Percentiles rank a stretch among this genome's conserved stretches.
Conservation (phyloP, 2,888 invertebrate genomes). For the Drosophila affinis region DNA sequence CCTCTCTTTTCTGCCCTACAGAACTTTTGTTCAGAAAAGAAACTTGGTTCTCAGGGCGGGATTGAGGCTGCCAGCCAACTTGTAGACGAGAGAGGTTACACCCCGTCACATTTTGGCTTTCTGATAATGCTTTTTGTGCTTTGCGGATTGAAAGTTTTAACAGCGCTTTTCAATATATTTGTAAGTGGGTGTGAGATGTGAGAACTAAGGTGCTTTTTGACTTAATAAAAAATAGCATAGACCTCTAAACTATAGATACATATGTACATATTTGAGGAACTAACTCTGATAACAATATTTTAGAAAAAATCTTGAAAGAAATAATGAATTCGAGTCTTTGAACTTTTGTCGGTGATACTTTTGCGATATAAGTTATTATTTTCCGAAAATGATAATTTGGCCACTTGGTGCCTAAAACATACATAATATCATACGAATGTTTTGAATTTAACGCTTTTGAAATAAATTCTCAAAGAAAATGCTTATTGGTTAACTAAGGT, state of each 20-base stretch:
- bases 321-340: no score
- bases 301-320: no score
- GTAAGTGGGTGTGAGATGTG: neutral
- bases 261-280: neutral
- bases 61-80: neutral
- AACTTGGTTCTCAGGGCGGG: conserved; percentile 1
- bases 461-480: no score
- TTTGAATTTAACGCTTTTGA: no score
- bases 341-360: no score
- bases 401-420: no score
- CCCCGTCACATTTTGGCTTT: conserved; percentile 46
- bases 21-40: conserved; percentile 22
- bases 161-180: conserved; percentile 49
- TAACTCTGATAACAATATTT: neutral
- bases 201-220: conserved; percentile 28
- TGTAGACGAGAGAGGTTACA: neutral
- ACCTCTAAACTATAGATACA: no score
- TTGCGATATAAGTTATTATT: no score
- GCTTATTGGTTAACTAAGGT: no score
- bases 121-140: conserved; percentile 58
- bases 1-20: neutral
- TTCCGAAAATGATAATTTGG: no score
- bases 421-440: no score
- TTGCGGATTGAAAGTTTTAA: conserved; percentile 62
- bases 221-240: conserved; percentile 9